Percentiles rank a stretch among this genome's conserved stretches.
phyloP scores from a whole-genome alignment of 2,888 invertebrate genomes.

The Keiferia lycopersicella region DNA sequence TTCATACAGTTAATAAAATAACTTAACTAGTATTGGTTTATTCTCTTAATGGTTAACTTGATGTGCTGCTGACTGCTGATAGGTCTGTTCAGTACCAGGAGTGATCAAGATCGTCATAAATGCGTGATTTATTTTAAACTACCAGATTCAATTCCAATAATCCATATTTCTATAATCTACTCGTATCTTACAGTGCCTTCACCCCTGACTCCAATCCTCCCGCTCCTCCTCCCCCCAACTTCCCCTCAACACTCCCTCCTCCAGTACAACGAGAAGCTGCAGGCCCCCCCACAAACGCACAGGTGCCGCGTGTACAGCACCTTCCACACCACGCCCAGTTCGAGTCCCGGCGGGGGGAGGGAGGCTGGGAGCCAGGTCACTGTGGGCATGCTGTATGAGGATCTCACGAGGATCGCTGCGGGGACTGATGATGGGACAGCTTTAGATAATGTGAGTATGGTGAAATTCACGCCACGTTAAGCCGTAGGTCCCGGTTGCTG shows the following conservation, averaged over 20 bases:
- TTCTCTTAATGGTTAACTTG: too few species aligned
- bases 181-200: conserved; percentile 48
- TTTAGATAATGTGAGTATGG: too few species aligned
- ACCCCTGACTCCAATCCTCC: conserved; percentile 47
- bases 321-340: conserved; percentile 54
- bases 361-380: conserved; percentile 28
- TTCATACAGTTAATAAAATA: too few species aligned
- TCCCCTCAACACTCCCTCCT: conserved; percentile 51
- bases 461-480: too few species aligned
- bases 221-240: conserved; percentile 52
- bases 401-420: conserved; percentile 50
- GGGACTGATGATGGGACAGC: conserved; percentile 26
- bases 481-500: too few species aligned
- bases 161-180: too few species aligned
- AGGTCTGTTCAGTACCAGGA: too few species aligned
- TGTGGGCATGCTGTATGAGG: conserved; percentile 50
- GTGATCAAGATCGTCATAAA: too few species aligned
- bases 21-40: too few species aligned
- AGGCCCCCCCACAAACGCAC: conserved; percentile 47
- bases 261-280: conserved; percentile 64
- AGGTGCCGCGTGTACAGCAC: conserved; percentile 59
- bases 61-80: too few species aligned
- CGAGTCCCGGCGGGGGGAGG: conserved; percentile 31
- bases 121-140: too few species aligned
- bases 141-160: too few species aligned